These are phyloP conservation scores for Salvelinus fontinalis DNA, from an alignment of 2,113 vertebrate genomes.

Conservation along the genomic window DNA sequence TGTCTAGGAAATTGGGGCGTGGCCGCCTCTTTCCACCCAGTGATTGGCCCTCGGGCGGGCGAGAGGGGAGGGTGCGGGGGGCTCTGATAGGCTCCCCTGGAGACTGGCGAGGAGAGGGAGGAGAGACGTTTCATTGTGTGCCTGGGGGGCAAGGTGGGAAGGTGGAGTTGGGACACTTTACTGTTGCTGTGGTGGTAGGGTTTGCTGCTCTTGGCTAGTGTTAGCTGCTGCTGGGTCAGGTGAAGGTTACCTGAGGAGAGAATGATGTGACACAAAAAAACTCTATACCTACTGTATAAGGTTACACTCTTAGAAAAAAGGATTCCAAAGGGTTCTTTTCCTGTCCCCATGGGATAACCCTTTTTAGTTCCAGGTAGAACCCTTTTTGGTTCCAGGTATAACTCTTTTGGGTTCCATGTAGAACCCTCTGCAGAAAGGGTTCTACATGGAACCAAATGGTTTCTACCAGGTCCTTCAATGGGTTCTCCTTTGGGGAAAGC, in stretches of 20 bases:
- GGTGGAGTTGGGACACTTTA: constrained; percentile 59
- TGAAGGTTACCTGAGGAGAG: constrained; percentile 50
- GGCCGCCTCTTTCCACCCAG: constrained; percentile 50
- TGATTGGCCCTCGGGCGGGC: constrained; percentile 43
- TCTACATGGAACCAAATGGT: too few relatives aligned
- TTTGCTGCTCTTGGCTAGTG: constrained; percentile 32
- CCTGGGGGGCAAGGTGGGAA: constrained; percentile 55
- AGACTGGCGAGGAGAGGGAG: not conserved
- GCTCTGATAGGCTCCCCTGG: not conserved
- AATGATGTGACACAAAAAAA: not conserved
- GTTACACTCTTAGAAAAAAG: not conserved
- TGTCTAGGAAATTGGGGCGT: constrained; percentile 12
- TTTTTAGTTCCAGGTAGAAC: too few relatives aligned
- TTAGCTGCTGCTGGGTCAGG: constrained; percentile 45
- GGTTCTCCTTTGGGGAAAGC: too few relatives aligned
- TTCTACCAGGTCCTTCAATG: too few relatives aligned
- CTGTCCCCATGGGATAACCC: too few relatives aligned
- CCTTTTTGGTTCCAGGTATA: too few relatives aligned
- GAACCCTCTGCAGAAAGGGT: too few relatives aligned
- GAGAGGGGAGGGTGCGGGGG: not conserved
- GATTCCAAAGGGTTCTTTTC: too few relatives aligned
- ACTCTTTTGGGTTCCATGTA: too few relatives aligned
- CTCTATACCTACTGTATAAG: not conserved
- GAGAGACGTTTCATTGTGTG: constrained; percentile 50
- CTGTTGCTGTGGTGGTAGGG: not conserved